phyloP scores from a whole-genome alignment of 1,140 invertebrate genomes.

The Temnothorax nylanderi region DNA sequence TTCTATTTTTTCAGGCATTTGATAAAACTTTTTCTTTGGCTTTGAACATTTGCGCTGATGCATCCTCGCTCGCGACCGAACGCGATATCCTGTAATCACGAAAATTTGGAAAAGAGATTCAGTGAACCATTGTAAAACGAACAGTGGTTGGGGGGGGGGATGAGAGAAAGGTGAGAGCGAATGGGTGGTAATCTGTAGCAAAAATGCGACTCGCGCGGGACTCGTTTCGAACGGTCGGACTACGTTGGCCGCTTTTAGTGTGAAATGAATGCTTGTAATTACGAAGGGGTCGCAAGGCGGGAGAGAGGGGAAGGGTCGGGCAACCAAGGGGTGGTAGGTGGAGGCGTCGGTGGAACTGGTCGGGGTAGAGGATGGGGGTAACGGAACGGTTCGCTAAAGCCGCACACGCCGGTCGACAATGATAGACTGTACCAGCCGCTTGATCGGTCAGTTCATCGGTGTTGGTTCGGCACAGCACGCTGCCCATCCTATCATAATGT shows the following conservation, averaged over 20 bases:
- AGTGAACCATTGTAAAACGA: slow-evolving; percentile 43
- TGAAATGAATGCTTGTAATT: slow-evolving; percentile 78
- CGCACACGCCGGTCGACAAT: slow-evolving; percentile 64
- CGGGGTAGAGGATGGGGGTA: slow-evolving; percentile 18
- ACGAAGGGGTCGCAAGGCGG: slow-evolving; percentile 57
- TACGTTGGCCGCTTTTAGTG: slow-evolving; percentile 71
- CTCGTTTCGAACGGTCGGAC: slow-evolving; percentile 69
- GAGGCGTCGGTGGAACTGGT: slow-evolving; percentile 9
- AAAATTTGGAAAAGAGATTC: slow-evolving; percentile 70
- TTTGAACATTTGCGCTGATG: not conserved
- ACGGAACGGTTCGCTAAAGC: slow-evolving; percentile 66
- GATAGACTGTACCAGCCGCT: slow-evolving; percentile 67
- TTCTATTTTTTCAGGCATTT: not conserved
- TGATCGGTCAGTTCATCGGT: slow-evolving; percentile 58
- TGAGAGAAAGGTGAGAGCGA: slow-evolving; percentile 8
- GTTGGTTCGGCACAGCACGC: slow-evolving; percentile 35
- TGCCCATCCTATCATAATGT: slow-evolving; percentile 70
- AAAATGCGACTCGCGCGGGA: slow-evolving; percentile 75
- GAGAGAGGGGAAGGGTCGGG: not conserved
- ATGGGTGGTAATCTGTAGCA: slow-evolving; percentile 71
- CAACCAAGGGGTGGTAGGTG: slow-evolving; percentile 11
- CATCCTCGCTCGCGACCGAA: slow-evolving; percentile 1
- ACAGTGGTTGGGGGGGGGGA: not conserved
- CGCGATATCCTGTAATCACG: slow-evolving; percentile 63
- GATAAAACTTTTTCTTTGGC: not conserved